phyloP scores from a whole-genome alignment of 2,113 vertebrate genomes.

The Laticauda colubrina region DNA sequence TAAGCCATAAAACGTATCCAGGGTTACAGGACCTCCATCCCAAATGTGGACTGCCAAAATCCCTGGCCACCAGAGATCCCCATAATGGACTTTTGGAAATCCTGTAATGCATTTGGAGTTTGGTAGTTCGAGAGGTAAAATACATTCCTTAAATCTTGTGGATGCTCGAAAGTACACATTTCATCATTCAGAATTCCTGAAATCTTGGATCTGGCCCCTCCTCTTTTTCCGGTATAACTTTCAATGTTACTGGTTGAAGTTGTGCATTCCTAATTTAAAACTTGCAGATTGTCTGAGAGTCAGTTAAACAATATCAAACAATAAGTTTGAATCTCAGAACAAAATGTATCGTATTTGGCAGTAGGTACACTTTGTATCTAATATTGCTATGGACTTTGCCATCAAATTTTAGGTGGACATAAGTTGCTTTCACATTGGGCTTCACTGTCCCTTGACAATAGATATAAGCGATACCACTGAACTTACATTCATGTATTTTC shows the following conservation, averaged over 20 bases:
- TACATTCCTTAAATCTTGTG: neutral
- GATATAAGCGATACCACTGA: slow-evolving; percentile 47
- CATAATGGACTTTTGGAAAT: neutral
- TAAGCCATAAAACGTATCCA: neutral
- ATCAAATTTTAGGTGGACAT: slow-evolving; percentile 34
- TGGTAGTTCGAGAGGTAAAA: neutral
- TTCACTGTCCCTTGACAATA: slow-evolving; percentile 20
- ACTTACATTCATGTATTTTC: neutral
- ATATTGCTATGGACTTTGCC: fast-evolving
- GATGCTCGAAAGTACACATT: neutral
- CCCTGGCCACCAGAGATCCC: neutral
- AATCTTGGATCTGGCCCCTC: neutral
- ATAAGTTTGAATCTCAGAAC: fast-evolving
- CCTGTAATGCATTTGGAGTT: neutral
- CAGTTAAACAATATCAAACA: neutral
- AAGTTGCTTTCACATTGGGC: slow-evolving; percentile 37
- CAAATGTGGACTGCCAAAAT: neutral
- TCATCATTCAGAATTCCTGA: neutral
- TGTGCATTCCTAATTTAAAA: neutral
- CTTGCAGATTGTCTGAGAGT: slow-evolving; percentile 1
- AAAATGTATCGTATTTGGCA: fast-evolving
- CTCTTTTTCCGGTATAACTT: neutral
- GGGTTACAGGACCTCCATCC: neutral
- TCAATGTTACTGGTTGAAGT: neutral
- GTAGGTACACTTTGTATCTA: neutral